Base-by-base conservation (phyloP, 2,888 invertebrate species). In the Melanchra persicariae region DNA sequence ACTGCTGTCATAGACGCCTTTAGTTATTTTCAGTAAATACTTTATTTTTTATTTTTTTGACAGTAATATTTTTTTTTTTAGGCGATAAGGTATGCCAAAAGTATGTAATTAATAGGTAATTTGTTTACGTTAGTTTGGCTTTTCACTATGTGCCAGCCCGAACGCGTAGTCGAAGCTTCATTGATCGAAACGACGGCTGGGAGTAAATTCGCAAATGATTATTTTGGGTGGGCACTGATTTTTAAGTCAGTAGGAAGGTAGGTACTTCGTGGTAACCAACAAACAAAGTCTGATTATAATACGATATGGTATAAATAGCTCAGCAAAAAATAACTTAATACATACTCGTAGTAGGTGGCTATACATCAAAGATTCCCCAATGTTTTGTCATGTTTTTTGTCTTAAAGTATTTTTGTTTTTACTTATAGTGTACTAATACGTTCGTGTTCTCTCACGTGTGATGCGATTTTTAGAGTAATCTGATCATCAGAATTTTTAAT, bases 331-430 rank as follows among this genome's bases (percentile, higher is more conserved):
- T 0, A 61, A 26, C 24, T 17, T 7, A 8, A 30, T 17, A 68
- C 10, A 26, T 37, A 8, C 15, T 24, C 12, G n/a, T n/a, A n/a
- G n/a, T n/a, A 2, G 8, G 24, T 49, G 12, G 12, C 0, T 34
- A 70, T 9, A 43, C 1, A 43, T 1, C 19, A 74, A 45, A 1
- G 43, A 26, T 22, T 74, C 12, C 30, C 30, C 30, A 30, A 30
- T 30, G 30, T 63, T 51, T 70, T 70, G 26, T 6, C 10, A 17
- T 0, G n/a, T 40, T 73, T 71, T 70, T 74, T 74, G 34, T 22
- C 1, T 24, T 19, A 62, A 37, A 52, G 26, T 4, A 26, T 60
- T 52, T 37, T 57, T 15, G 52, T 74, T 74, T 30, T 52, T 70
- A 45, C 19, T 17, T 47, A 40, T 24, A 5, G 9, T 47, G 30